Percentiles rank a stretch among this genome's conserved stretches.
phyloP scores from a whole-genome alignment of 2,888 invertebrate species.

The Salpingus planirostris region DNA sequence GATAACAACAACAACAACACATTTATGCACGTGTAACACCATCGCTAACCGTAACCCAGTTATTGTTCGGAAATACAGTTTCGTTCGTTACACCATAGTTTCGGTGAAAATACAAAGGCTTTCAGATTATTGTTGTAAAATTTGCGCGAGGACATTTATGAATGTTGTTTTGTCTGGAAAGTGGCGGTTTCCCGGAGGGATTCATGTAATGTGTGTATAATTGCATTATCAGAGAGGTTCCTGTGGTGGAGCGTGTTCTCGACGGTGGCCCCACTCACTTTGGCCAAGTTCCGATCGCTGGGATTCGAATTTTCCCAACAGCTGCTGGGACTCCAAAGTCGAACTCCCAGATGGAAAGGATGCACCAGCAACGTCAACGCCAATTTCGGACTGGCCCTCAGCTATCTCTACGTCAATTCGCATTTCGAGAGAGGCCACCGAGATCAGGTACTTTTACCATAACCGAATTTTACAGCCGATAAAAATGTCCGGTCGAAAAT shows the following conservation, averaged over 20 bases:
- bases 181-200: conserved; percentile 12
- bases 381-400: conserved; percentile 58
- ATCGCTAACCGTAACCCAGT: conserved; percentile 5
- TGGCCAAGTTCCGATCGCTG: conserved; percentile 48
- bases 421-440: conserved; percentile 52
- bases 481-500: no score
- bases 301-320: conserved; percentile 58
- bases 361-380: conserved; percentile 56
- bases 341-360: conserved; percentile 56
- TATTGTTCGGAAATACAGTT: conserved; percentile 5
- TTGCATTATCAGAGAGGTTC: conserved; percentile 52
- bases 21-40: no score
- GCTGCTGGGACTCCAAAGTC: conserved; percentile 54
- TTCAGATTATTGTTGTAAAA: no score
- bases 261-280: conserved; percentile 54
- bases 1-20: no score
- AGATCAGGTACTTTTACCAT: conserved; percentile 45
- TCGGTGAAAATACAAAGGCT: no score
- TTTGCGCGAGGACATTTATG: conserved; percentile 7
- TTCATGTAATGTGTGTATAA: conserved; percentile 14
- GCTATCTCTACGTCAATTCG: conserved; percentile 53
- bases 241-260: conserved; percentile 65
- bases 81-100: no score
- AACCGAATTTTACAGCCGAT: no score
- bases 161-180: conserved; percentile 11